Evolutionary conservation across 2,797 vertebrate genomes (phyloP).

Genomic region (Chaenodraco wilsoni): DNA sequence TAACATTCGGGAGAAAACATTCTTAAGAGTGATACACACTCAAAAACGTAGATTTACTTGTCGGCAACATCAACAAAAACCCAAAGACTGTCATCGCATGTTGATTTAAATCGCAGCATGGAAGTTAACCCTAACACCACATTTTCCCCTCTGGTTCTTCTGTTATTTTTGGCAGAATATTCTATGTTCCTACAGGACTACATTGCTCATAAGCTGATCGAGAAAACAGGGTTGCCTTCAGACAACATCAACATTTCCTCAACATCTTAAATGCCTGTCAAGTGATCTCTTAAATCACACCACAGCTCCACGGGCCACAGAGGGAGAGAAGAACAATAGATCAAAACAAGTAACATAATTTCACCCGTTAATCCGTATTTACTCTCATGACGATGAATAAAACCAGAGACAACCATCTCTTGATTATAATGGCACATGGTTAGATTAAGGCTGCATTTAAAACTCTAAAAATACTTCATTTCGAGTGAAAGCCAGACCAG

Average conservation of each 20-base stretch:
- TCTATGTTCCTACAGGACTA: not conserved
- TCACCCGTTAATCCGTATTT: conserved; percentile 16
- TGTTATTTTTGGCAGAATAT: not conserved
- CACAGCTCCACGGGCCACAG: not conserved
- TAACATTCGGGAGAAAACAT: not conserved
- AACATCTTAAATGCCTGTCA: conserved; percentile 5
- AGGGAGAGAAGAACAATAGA: not conserved
- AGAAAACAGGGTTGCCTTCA: conserved; percentile 3
- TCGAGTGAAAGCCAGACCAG: conserved; percentile 51
- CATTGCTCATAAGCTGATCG: not conserved
- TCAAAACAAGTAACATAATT: not conserved
- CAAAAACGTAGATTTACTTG: not conserved
- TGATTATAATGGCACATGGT: conserved; percentile 37
- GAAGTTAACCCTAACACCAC: no score
- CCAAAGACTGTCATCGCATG: not conserved
- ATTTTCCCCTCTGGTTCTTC: not conserved
- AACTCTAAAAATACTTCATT: conserved; percentile 52
- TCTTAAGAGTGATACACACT: not conserved
- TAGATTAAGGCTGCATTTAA: conserved; percentile 24
- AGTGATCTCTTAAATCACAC: not conserved
- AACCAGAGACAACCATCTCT: conserved; percentile 26
- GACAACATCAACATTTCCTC: not conserved
- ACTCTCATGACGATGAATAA: conserved; percentile 9
- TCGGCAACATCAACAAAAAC: not conserved
- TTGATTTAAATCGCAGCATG: not conserved